Percentiles rank a stretch among this genome's conserved stretches.
These are phyloP conservation scores for Euura lappo DNA, from an alignment of 1,140 invertebrate species.

Conservation along the genomic window DNA sequence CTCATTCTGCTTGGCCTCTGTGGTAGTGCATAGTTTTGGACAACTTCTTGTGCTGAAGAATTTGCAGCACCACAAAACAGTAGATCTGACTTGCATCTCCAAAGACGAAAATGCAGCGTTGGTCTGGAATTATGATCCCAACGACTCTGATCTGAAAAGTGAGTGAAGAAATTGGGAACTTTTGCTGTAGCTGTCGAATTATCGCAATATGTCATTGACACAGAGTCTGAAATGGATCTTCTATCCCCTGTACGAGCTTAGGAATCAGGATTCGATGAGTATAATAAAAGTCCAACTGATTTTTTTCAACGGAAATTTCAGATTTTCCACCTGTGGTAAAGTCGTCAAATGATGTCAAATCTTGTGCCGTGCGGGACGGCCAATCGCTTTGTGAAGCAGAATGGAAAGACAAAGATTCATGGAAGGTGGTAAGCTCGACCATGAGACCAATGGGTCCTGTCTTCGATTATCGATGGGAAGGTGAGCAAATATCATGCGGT, in stretches of 20 bases:
- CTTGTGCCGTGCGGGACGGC: neutral
- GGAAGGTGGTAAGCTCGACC: slow-evolving; percentile 20
- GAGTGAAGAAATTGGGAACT: neutral
- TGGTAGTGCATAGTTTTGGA: too few species aligned
- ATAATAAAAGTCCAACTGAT: too few species aligned
- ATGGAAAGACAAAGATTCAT: neutral
- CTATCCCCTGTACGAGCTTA: too few species aligned
- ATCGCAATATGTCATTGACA: too few species aligned
- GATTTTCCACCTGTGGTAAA: too few species aligned
- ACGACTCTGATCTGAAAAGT: neutral
- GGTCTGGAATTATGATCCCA: slow-evolving; percentile 23
- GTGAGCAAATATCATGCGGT: slow-evolving; percentile 15
- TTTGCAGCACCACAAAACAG: too few species aligned
- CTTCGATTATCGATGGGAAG: slow-evolving; percentile 34
- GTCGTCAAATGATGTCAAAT: neutral
- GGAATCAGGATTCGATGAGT: too few species aligned
- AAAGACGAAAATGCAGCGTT: slow-evolving; percentile 26
- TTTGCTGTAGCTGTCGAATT: neutral
- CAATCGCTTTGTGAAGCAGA: too few species aligned
- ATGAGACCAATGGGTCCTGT: slow-evolving; percentile 26
- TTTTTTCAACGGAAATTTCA: too few species aligned
- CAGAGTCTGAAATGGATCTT: too few species aligned
- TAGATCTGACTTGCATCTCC: slow-evolving; percentile 16
- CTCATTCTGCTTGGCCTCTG: too few species aligned
- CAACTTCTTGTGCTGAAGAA: too few species aligned